Percentiles rank a stretch among this genome's conserved stretches.
phyloP scores from a whole-genome alignment of 2,113 vertebrate genomes.

The Lepus europaeus region DNA sequence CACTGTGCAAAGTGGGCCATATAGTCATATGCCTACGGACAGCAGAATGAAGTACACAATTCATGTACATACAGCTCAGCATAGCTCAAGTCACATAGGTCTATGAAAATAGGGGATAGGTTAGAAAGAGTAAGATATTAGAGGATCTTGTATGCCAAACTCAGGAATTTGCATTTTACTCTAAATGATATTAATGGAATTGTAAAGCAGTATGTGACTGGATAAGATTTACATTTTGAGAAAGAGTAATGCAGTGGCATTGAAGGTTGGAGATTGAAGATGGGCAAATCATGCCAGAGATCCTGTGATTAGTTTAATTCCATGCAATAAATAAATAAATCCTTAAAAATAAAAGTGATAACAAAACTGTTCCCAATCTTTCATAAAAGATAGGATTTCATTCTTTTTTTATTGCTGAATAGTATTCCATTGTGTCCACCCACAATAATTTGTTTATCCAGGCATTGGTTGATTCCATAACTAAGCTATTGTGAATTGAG shows the following conservation, averaged over 20 bases:
- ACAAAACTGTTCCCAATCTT: too few species aligned
- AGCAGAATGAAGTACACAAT: too few species aligned
- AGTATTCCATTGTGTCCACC: too few species aligned
- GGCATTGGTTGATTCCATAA: too few species aligned
- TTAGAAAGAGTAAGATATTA: neutral
- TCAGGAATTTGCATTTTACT: neutral
- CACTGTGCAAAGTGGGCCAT: too few species aligned
- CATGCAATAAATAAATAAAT: too few species aligned
- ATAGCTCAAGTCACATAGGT: constrained; percentile 90
- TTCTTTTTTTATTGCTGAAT: too few species aligned
- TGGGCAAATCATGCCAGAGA: neutral
- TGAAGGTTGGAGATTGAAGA: neutral
- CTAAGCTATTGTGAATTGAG: too few species aligned
- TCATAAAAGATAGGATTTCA: too few species aligned
- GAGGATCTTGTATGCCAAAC: neutral
- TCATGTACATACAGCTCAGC: neutral
- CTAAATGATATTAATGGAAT: neutral
- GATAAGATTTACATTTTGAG: neutral
- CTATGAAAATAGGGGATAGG: constrained; percentile 80
- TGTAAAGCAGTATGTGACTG: neutral
- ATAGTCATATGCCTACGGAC: too few species aligned
- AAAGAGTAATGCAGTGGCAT: neutral
- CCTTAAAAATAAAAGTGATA: too few species aligned
- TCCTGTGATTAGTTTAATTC: neutral
- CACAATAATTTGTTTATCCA: too few species aligned